These are phyloP conservation scores for Nowickia ferox DNA, from an alignment of 2,888 invertebrate genomes.

Conservation along the genomic window DNA sequence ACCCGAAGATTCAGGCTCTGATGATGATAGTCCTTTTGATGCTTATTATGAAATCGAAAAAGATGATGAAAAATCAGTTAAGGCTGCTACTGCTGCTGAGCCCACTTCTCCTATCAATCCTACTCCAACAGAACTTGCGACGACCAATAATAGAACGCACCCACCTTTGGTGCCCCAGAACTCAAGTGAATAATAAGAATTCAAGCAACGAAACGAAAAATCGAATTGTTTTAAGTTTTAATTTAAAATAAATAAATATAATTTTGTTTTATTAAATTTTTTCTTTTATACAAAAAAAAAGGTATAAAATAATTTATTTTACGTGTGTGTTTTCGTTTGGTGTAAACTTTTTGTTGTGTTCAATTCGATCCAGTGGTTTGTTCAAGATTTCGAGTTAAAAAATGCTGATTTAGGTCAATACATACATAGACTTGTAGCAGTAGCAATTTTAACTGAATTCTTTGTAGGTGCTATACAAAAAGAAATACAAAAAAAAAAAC, in stretches of 20 bases:
- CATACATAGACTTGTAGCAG: conserved; percentile 39
- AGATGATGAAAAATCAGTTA: conserved; percentile 77
- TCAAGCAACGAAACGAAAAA: conserved; percentile 12
- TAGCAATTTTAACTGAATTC: conserved; percentile 67
- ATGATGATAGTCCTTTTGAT: conserved; percentile 82
- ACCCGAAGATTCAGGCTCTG: conserved; percentile 81
- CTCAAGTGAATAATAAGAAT: conserved; percentile 31
- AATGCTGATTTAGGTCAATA: conserved; percentile 66
- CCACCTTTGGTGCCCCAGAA: conserved; percentile 64
- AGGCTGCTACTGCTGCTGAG: conserved; percentile 67
- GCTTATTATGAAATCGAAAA: conserved; percentile 80
- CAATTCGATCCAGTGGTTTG: conserved; percentile 19
- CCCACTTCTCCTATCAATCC: conserved; percentile 33
- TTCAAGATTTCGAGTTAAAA: conserved; percentile 8
- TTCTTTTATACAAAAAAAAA: conserved; percentile 53
- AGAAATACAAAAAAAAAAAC: not conserved
- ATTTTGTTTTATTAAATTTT: conserved; percentile 25
- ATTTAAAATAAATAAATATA: conserved; percentile 30
- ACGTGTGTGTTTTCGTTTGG: conserved; percentile 4
- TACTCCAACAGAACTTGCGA: conserved; percentile 42
- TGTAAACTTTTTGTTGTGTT: conserved; percentile 14
- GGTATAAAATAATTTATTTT: conserved; percentile 54
- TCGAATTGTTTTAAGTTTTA: conserved; percentile 34
- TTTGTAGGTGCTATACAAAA: not conserved
- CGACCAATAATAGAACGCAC: conserved; percentile 38